Evolutionary conservation across 2,113 vertebrate species (phyloP).

Genomic region (Malurus cyaneus): DNA sequence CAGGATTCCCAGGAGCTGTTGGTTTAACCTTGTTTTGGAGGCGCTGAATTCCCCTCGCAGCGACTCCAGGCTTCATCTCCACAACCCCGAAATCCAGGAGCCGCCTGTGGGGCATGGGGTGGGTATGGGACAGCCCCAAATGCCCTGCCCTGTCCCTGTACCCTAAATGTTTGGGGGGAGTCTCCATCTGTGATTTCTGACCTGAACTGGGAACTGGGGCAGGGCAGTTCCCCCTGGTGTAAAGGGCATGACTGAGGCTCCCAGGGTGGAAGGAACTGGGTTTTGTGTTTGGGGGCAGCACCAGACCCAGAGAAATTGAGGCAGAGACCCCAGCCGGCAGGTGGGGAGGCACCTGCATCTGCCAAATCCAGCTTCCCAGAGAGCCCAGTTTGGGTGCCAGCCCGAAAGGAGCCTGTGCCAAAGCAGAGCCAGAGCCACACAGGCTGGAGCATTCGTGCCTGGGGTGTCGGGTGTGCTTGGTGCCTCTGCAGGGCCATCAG

Average conservation of each 20-base stretch:
- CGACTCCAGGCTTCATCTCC: not conserved
- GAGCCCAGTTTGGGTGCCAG: not conserved
- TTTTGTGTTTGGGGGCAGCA: not conserved
- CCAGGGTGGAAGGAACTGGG: not conserved
- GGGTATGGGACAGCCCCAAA: not conserved
- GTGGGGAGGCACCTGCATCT: not conserved
- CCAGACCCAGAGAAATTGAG: not conserved
- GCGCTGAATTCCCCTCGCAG: constrained; percentile 39
- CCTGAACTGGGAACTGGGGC: not conserved
- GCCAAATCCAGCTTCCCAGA: not conserved
- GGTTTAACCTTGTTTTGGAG: constrained; percentile 58
- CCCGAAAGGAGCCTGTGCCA: not conserved
- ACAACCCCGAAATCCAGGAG: constrained; percentile 31
- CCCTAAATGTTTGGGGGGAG: accelerated
- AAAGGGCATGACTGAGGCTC: not conserved
- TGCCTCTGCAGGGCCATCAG: not conserved
- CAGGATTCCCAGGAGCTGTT: constrained; percentile 26
- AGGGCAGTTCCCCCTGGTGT: accelerated
- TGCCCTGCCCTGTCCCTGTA: not conserved
- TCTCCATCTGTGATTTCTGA: not conserved
- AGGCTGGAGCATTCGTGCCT: no score
- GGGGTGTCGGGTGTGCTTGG: accelerated
- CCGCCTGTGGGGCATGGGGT: accelerated
- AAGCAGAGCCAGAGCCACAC: not conserved
- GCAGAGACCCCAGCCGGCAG: not conserved